Evolutionary conservation across 2,888 invertebrate species (phyloP).

Genomic region (Peribatodes rhomboidaria): DNA sequence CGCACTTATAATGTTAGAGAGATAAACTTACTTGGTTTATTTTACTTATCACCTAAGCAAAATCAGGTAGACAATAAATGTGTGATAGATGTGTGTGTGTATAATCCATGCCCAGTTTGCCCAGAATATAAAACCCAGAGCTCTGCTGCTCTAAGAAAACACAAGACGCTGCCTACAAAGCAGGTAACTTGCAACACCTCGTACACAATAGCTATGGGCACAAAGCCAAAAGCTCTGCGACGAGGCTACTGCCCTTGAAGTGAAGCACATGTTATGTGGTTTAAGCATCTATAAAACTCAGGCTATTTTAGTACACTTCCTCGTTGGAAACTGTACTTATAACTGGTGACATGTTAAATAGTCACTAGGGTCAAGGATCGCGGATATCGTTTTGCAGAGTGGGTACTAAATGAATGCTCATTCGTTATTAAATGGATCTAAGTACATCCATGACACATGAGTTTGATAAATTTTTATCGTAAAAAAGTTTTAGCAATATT

Average conservation of each 20-base stretch:
- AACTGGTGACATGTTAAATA: constrained; percentile 1
- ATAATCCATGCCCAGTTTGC: background rate
- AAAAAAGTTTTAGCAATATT: too few relatives aligned
- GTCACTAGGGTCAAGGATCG: background rate
- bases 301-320: constrained; percentile 17
- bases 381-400: background rate
- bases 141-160: constrained; percentile 4
- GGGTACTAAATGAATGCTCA: background rate
- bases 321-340: background rate
- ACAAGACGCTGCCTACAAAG: constrained; percentile 18
- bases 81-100: too few relatives aligned
- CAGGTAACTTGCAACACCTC: constrained; percentile 29
- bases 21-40: too few relatives aligned
- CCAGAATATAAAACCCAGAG: background rate
- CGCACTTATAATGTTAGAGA: too few relatives aligned
- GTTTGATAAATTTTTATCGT: too few relatives aligned
- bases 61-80: too few relatives aligned
- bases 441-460: too few relatives aligned
- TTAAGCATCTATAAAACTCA: constrained; percentile 24
- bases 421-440: too few relatives aligned
- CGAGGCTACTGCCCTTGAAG: constrained; percentile 32
- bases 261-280: constrained; percentile 34
- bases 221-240: constrained; percentile 32
- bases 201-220: constrained; percentile 30
- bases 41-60: too few relatives aligned